A percentile compares a stretch with the other conserved stretches of the same genome.
Conservation (phyloP, 2,797 vertebrate species). For the Sebastes hubbsi region DNA sequence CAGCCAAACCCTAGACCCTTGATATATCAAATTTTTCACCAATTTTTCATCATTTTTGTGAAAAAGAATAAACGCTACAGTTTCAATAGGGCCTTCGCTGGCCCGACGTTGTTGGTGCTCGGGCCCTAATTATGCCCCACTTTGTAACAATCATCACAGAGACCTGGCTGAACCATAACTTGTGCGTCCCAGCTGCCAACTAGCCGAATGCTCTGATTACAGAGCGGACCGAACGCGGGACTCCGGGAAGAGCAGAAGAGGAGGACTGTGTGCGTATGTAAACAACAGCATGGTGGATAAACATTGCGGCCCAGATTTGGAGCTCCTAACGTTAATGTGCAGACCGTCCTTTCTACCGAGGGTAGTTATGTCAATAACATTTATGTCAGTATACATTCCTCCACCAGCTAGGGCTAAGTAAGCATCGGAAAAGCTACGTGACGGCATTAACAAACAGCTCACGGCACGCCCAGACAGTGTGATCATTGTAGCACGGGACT, state of each 20-base stretch:
- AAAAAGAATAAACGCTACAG: too few species aligned
- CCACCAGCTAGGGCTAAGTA: not conserved
- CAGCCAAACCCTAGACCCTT: too few species aligned
- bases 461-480: not conserved
- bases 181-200: too few species aligned
- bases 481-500: too few species aligned
- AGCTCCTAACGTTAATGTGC: not conserved
- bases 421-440: not conserved
- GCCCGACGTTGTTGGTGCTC: too few species aligned
- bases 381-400: not conserved
- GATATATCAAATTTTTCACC: too few species aligned
- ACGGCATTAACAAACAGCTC: not conserved
- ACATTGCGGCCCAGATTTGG: not conserved
- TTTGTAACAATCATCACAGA: too few species aligned
- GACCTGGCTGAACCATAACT: too few species aligned
- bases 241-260: not conserved
- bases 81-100: too few species aligned
- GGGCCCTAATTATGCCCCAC: too few species aligned
- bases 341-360: not conserved
- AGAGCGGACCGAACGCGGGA: too few species aligned
- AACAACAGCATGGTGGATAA: not conserved
- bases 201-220: not conserved
- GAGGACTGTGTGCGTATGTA: not conserved
- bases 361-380: not conserved
- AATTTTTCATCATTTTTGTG: too few species aligned